Conservation (phyloP, 2,888 invertebrate genomes). For the Rhopalosiphum nymphaeae region DNA sequence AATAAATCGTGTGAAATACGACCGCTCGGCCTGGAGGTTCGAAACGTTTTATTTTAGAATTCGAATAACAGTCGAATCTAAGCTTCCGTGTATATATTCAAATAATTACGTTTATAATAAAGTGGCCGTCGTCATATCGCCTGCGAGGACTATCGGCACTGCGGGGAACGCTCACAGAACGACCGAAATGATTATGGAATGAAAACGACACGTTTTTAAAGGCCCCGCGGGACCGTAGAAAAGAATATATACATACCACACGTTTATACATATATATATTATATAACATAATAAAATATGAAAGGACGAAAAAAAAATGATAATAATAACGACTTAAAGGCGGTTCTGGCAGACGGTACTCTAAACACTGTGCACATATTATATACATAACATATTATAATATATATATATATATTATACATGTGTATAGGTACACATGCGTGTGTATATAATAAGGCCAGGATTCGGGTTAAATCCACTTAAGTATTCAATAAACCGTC, state of each 20-base stretch:
- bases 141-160: slow-evolving; percentile 6
- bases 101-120: neutral
- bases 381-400: neutral
- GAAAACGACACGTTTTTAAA: slow-evolving; percentile 31
- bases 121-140: neutral
- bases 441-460: slow-evolving; percentile 18
- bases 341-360: slow-evolving; percentile 35
- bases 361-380: slow-evolving; percentile 14
- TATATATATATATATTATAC: neutral
- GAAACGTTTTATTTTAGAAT: neutral
- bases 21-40: too few relatives aligned
- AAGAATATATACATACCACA: slow-evolving; percentile 11
- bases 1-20: slow-evolving; percentile 14
- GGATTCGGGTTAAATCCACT: slow-evolving; percentile 48
- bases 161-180: neutral
- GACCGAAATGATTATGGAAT: slow-evolving; percentile 1
- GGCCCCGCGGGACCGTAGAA: slow-evolving; percentile 35
- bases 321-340: slow-evolving; percentile 25
- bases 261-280: neutral
- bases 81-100: neutral
- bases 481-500: slow-evolving; percentile 63
- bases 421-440: neutral
- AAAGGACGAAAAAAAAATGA: slow-evolving; percentile 19
- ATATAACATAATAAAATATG: neutral
- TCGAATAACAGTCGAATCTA: neutral